Conservation (phyloP, 2,888 invertebrate genomes). For the Plebejus melissa region DNA sequence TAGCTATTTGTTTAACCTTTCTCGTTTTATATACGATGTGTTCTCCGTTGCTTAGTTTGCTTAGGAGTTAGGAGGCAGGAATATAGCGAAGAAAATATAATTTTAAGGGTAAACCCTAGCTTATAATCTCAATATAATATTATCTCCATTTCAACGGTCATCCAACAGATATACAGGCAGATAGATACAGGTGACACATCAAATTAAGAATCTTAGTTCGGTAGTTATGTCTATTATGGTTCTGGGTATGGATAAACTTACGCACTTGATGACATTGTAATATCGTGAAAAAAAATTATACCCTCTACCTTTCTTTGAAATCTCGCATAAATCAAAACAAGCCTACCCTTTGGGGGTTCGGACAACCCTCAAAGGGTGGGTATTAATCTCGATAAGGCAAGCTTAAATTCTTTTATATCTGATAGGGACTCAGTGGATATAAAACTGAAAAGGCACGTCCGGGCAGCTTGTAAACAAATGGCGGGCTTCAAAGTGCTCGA, state of each 20-base stretch:
- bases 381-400: neutral
- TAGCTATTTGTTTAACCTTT: neutral
- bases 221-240: too few species aligned
- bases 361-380: neutral
- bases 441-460: slow-evolving; percentile 26
- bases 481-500: slow-evolving; percentile 28
- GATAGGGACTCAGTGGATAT: slow-evolving; percentile 15
- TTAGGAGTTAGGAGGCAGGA: neutral
- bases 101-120: too few species aligned
- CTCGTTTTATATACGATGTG: neutral
- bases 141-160: too few species aligned
- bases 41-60: neutral
- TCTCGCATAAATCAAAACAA: slow-evolving; percentile 1
- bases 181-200: too few species aligned
- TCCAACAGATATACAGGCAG: too few species aligned
- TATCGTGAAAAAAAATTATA: neutral
- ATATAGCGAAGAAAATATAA: neutral
- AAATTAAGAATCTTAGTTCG: too few species aligned
- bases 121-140: too few species aligned
- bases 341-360: neutral
- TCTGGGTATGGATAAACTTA: too few species aligned
- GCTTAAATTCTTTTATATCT: neutral
- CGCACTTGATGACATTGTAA: too few species aligned
- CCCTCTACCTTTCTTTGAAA: neutral
- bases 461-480: slow-evolving; percentile 29